Conservation (phyloP, 92 coral and sea anemone species). For the Zoanthus sansibaricus region DNA sequence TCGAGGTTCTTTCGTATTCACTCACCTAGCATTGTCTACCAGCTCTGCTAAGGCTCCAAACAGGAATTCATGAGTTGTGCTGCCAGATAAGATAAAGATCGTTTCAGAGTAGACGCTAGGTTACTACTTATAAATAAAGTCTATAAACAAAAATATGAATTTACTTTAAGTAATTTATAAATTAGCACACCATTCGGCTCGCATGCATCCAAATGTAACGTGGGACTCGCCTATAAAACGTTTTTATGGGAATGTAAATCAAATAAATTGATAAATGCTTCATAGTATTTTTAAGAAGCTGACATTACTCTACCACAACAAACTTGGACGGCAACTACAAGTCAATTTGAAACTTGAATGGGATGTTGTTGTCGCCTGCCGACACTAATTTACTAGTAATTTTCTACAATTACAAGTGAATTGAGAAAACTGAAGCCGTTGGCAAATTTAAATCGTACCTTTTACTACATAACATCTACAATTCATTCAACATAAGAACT, state of each 20-base stretch:
- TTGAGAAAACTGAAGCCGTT: neutral
- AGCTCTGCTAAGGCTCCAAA: conserved; percentile 98
- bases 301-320: too few relatives aligned
- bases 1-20: neutral
- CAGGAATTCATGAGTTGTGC: conserved; percentile 98
- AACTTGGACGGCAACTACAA: too few relatives aligned
- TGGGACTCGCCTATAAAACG: neutral
- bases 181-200: conserved; percentile 3
- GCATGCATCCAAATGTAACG: neutral
- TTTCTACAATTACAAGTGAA: neutral
- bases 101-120: neutral
- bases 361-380: too few relatives aligned
- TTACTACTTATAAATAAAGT: too few relatives aligned
- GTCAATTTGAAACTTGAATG: too few relatives aligned
- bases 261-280: too few relatives aligned
- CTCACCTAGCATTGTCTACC: conserved; percentile 96
- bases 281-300: too few relatives aligned
- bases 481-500: conserved; percentile 7
- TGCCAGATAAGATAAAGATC: conserved; percentile 44
- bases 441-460: neutral
- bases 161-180: neutral
- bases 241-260: too few relatives aligned
- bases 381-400: neutral
- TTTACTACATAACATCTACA: neutral
- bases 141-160: too few relatives aligned